Conservation (phyloP, 2,888 invertebrate species). For the Yponomeuta malinellus region DNA sequence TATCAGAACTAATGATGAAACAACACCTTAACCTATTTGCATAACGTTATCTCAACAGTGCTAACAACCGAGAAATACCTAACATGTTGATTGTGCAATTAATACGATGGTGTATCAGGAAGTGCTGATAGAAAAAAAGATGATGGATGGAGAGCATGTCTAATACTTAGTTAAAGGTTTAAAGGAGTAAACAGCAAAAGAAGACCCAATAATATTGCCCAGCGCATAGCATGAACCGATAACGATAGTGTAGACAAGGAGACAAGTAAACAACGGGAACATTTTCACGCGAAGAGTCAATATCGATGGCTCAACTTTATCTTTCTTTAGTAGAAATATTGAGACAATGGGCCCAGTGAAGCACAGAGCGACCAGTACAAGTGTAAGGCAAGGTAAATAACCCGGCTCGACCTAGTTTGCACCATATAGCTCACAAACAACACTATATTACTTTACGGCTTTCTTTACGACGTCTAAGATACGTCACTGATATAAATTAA, state of each 20-base stretch:
- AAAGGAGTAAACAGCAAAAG: slow-evolving; percentile 18
- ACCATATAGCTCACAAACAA: slow-evolving; percentile 37
- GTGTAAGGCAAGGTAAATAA: slow-evolving; percentile 47
- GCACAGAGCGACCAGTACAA: slow-evolving; percentile 27
- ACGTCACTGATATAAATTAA: slow-evolving; percentile 50
- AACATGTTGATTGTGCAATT: slow-evolving; percentile 1
- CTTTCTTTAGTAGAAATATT: not conserved
- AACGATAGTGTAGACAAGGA: not conserved
- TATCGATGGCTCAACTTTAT: not conserved
- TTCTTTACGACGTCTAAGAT: slow-evolving; percentile 43
- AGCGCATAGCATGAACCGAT: not conserved
- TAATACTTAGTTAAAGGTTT: too few species aligned
- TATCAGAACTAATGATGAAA: slow-evolving; percentile 29
- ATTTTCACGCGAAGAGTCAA: not conserved
- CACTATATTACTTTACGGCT: slow-evolving; percentile 47
- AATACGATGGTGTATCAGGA: not conserved
- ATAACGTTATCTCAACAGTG: slow-evolving; percentile 27
- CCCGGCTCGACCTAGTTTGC: slow-evolving; percentile 48
- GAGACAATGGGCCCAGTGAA: slow-evolving; percentile 27
- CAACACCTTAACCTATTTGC: slow-evolving; percentile 34
- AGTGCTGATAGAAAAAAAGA: not conserved
- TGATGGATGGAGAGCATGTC: not conserved
- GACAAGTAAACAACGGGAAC: not conserved
- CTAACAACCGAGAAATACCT: not conserved
- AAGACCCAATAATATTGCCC: slow-evolving; percentile 22